Conservation (phyloP, 2,888 invertebrate genomes). For the Ypsolopha scabrella region DNA sequence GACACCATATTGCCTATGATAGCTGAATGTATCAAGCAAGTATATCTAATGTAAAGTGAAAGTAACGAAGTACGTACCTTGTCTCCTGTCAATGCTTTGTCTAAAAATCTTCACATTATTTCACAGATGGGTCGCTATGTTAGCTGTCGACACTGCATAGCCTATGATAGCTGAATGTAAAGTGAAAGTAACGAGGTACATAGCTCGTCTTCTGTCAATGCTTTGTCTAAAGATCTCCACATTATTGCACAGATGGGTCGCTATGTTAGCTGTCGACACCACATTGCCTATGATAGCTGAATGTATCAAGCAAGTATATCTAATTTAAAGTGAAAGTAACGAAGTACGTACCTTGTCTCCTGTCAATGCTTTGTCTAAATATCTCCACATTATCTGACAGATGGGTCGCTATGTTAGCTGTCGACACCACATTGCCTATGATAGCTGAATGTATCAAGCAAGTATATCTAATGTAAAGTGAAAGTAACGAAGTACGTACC, state of each 20-base stretch:
- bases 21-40: too few relatives aligned
- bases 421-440: constrained; percentile 40
- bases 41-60: too few relatives aligned
- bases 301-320: too few relatives aligned
- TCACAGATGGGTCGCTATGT: constrained; percentile 41
- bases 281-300: constrained; percentile 67
- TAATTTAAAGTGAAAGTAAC: constrained; percentile 66
- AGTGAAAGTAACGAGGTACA: constrained; percentile 57
- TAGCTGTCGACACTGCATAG: constrained; percentile 63
- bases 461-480: neutral
- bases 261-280: constrained; percentile 57
- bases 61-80: too few relatives aligned
- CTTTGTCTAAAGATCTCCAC: too few relatives aligned
- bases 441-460: neutral
- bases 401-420: constrained; percentile 52
- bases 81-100: neutral
- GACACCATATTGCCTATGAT: constrained; percentile 8
- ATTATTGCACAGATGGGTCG: constrained; percentile 25
- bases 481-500: constrained; percentile 12
- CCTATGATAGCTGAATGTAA: constrained; percentile 66
- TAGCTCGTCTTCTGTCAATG: neutral
- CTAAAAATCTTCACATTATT: too few relatives aligned
- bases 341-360: constrained; percentile 24
- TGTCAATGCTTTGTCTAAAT: neutral
- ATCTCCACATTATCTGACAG: constrained; percentile 14